Evolutionary conservation across 2,797 vertebrate species (phyloP), one percentile per base, ranked within the genome.

Genomic region (Lophotriccus pileatus): DNA sequence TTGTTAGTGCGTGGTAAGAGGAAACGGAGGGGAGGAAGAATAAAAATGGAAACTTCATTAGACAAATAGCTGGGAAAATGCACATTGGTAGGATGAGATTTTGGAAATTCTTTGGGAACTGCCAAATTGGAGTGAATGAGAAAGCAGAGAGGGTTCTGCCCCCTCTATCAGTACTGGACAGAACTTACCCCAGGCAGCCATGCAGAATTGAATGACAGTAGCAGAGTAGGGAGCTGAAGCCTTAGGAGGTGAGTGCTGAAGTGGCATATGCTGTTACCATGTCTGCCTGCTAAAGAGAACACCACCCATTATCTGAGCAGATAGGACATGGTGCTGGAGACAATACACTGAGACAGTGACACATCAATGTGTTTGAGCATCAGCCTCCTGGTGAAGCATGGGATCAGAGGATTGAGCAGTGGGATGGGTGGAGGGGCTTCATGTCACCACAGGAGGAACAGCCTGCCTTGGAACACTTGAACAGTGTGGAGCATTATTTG

Each of bases 21-120:
- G 93, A 94, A 94, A 79, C 1, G 74, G 93, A 96, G 93, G 89
- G 90, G 94, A 93, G 94, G 88, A 93, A 93, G 85, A 96, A 95
- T 93, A 83, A 95, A 96, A 94, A 82, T 55, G 46, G 94, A 94
- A 95, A 84, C 53, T 94, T 82, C 83, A 64, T 82, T 76, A 88
- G 62, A 58, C 70, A 84, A 90, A 76, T 94, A 87, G 63, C 84
- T 93, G 63, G 47, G 59, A 76, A 94, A 95, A 88, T 84, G 47
- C 24, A 50, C 70, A 62, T 52, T 78, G 73, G 47, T 91, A 84
- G 36, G 80, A 69, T n/a, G 59, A 78, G 73, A 64, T 85, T 89
- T 69, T 94, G 80, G 60, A 84, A 95, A 73, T 87, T 67, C 63
- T 91, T 88, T 84, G 85, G 37, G 36, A 82, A 64, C 85, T 84